These are phyloP conservation scores for Cydia amplana DNA, from an alignment of 1,140 invertebrate genomes.

Conservation along the genomic window DNA sequence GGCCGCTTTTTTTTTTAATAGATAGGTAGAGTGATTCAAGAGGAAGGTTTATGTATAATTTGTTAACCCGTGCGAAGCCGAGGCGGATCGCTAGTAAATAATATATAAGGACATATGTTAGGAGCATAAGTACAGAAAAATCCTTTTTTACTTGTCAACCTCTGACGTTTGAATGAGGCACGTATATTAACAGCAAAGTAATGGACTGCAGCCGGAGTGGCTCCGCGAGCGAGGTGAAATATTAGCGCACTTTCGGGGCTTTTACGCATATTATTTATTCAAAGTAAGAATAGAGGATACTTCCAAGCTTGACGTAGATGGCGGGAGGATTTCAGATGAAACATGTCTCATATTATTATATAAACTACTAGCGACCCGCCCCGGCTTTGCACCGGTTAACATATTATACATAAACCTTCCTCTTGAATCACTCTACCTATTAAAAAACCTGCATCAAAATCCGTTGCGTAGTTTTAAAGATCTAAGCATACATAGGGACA, in stretches of 20 bases:
- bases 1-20: no score
- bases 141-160: conserved; percentile 6
- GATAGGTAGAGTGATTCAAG: no score
- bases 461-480: no score
- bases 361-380: no score
- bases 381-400: no score
- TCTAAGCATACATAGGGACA: no score
- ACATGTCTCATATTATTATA: background rate
- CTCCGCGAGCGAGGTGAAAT: conserved; percentile 46
- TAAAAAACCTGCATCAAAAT: no score
- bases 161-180: background rate
- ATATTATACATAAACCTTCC: no score
- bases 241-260: conserved; percentile 58
- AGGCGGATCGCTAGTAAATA: no score
- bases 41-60: no score
- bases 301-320: conserved; percentile 26
- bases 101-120: background rate
- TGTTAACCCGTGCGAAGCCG: no score
- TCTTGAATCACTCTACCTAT: no score
- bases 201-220: conserved; percentile 9
- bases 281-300: conserved; percentile 59
- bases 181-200: conserved; percentile 12
- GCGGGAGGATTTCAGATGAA: conserved; percentile 8
- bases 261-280: conserved; percentile 65
- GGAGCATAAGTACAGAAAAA: background rate